phyloP scores from a whole-genome alignment of 2,888 invertebrate species.

The Drosophila pseudotalamancana region DNA sequence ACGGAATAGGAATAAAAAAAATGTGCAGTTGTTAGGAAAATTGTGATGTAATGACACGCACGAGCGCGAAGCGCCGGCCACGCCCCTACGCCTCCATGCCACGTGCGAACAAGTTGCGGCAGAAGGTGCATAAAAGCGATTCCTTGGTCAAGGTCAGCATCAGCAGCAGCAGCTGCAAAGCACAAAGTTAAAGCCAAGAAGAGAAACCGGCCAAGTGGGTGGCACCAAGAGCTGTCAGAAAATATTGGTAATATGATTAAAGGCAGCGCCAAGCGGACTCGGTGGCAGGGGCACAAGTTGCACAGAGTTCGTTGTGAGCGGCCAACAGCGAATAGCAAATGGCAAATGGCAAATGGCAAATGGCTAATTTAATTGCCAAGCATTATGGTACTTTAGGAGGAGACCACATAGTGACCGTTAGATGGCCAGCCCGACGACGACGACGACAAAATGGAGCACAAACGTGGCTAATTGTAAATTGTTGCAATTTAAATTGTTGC shows the following conservation, averaged over 20 bases:
- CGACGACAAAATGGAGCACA: slow-evolving; percentile 74
- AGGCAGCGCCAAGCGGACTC: neutral
- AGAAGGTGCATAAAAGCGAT: slow-evolving; percentile 12
- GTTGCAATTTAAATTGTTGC: slow-evolving; percentile 80
- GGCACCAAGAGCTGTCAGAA: slow-evolving; percentile 4
- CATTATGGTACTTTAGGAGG: slow-evolving; percentile 21
- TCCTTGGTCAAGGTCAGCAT: slow-evolving; percentile 69
- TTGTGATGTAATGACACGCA: slow-evolving; percentile 43
- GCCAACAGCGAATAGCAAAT: neutral
- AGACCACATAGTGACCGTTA: slow-evolving; percentile 50
- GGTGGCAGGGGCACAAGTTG: neutral
- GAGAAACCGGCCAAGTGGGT: slow-evolving; percentile 19
- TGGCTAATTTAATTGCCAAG: slow-evolving; percentile 48
- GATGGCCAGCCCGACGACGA: slow-evolving; percentile 24
- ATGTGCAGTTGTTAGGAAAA: neutral
- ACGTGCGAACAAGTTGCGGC: slow-evolving; percentile 5
- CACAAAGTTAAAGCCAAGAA: slow-evolving; percentile 12
- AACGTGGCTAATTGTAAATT: slow-evolving; percentile 81
- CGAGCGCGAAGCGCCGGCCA: slow-evolving; percentile 30
- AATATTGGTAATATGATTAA: slow-evolving; percentile 17
- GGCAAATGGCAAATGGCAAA: slow-evolving; percentile 12
- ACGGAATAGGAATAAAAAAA: neutral
- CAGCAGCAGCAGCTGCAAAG: neutral
- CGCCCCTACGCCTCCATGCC: slow-evolving; percentile 49
- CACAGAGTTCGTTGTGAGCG: neutral